Base-by-base conservation (phyloP, 2,888 invertebrate species). In the Theretra japonica region DNA sequence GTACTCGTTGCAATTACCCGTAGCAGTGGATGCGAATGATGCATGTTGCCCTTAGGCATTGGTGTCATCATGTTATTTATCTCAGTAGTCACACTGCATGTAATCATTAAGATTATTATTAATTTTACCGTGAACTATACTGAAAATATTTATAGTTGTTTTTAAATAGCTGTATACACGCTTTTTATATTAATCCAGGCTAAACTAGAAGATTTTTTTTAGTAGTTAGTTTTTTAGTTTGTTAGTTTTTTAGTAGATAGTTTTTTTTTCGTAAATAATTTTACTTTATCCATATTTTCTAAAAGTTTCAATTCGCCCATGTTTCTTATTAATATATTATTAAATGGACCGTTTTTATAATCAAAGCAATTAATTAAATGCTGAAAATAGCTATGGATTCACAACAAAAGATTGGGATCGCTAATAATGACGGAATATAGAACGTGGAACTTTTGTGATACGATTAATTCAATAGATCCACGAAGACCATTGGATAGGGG, bases 401-500 rank as follows among this genome's bases (percentile, higher is more conserved):
- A 23, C 7, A 56, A 50, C 53, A 53, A 33, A 62, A 62, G n/a
- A 50, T 71, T 50, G 23, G 53, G 33, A 56, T 65, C 33, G 56
- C 23, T 76, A 78, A 78, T 79, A 78, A 79, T 77, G 77, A 75
- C 65, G 73, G 75, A 82, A 83, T 80, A 75, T 82, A 79, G 89
- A 91, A 80, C 90, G 89, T 89, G 89, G 88, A 88, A 90, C 85
- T 83, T 71, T 71, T 82, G 83, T 91, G 88, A 90, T 90, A 90
- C 87, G 84, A 85, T 90, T 91, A 91, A 93, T 93, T 92, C 88
- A 85, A 92, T 90, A 90, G 91, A 90, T 88, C 83, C 82, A 83
- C 85, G 80, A 84, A 88, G 90, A 86, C 84, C 90, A 90, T 91
- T 83, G 84, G 83, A 94, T 94, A 90, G 92, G 93, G 94, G 94